Percentiles rank a stretch among this genome's conserved stretches.
These are phyloP conservation scores for Merops nubicus DNA, from an alignment of 2,113 vertebrate species.

Conservation along the genomic window DNA sequence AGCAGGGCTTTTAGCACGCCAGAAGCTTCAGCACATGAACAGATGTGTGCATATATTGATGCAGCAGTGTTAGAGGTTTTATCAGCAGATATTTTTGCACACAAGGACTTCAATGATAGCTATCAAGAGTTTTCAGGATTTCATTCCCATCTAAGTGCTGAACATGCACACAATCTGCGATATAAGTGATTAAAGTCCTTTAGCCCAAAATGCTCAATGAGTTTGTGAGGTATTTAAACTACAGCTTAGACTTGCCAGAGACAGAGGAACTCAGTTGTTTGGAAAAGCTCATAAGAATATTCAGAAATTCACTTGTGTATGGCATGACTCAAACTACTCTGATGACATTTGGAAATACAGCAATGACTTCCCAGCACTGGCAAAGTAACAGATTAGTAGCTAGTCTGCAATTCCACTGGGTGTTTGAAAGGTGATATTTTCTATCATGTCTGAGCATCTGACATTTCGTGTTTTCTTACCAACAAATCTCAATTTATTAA, in stretches of 20 bases:
- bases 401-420: not conserved
- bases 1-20: not conserved
- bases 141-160: not conserved
- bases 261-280: not conserved
- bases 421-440: slow-evolving; percentile 13
- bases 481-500: slow-evolving; percentile 11
- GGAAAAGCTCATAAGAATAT: not conserved
- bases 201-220: not conserved
- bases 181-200: not conserved
- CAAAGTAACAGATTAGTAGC: not conserved
- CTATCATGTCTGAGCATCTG: not conserved
- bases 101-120: not conserved
- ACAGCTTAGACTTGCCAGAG: not conserved
- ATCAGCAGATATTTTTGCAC: not conserved
- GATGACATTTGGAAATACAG: not conserved
- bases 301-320: not conserved
- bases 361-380: not conserved
- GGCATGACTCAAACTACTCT: not conserved
- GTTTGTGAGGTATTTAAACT: not conserved
- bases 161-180: not conserved
- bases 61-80: not conserved
- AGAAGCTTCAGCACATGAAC: not conserved
- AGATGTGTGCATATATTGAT: not conserved
- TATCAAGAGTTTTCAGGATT: not conserved
- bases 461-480: slow-evolving; percentile 18